A percentile compares a stretch with the other conserved stretches of the same genome.
These are phyloP conservation scores for Cladopsammia gracilis DNA, from an alignment of 64 coral and sea anemone genomes.

Conservation along the genomic window DNA sequence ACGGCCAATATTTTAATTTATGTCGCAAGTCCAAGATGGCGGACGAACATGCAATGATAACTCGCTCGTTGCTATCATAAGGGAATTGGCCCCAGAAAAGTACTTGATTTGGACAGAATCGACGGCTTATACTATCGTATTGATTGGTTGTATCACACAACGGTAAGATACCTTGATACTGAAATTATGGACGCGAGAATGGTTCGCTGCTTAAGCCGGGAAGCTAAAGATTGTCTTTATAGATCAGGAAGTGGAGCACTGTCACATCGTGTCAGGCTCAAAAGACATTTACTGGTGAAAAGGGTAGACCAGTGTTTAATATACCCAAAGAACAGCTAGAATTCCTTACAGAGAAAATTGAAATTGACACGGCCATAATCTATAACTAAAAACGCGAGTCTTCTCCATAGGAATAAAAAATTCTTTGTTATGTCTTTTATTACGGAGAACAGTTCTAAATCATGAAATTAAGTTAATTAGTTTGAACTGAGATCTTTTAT, in stretches of 20 bases:
- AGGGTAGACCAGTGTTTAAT: slow-evolving; percentile 30
- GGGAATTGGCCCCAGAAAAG: slow-evolving; percentile 1
- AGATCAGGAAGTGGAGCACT: neutral
- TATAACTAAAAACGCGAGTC: no score
- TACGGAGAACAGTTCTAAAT: neutral
- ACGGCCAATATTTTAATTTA: no score
- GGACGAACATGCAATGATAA: neutral
- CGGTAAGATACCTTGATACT: slow-evolving; percentile 5
- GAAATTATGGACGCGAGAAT: neutral
- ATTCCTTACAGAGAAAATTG: slow-evolving; percentile 44
- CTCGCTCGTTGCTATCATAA: neutral
- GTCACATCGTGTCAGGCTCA: neutral
- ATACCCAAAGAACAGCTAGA: slow-evolving; percentile 48
- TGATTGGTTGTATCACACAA: slow-evolving; percentile 13
- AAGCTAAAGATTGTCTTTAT: slow-evolving; percentile 1
- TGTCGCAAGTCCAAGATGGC: neutral
- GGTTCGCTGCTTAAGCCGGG: neutral
- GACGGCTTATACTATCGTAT: neutral
- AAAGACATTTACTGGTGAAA: slow-evolving; percentile 33
- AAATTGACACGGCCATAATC: neutral
- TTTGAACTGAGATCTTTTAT: neutral
- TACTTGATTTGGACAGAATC: neutral
- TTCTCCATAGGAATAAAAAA: neutral
- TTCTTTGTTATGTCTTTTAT: no score
- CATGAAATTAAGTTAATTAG: neutral